These are phyloP conservation scores for Zaprionus obscuricornis DNA, from an alignment of 2,888 invertebrate genomes.

Conservation along the genomic window DNA sequence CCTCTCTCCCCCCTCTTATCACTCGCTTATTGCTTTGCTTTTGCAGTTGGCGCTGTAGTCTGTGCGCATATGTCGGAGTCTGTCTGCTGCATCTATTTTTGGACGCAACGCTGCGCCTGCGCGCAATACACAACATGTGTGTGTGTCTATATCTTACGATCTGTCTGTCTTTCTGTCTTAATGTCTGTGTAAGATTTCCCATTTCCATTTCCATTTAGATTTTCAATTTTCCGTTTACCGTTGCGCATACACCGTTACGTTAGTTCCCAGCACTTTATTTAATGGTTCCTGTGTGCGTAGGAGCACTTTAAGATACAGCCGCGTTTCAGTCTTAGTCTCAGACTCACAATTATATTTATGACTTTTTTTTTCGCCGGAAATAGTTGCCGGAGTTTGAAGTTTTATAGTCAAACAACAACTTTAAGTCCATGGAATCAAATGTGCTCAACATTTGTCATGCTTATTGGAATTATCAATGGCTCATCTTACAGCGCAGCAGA, in stretches of 20 bases:
- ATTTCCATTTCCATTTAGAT: slow-evolving; percentile 44
- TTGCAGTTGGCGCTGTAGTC: slow-evolving; percentile 47
- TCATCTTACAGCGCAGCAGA: slow-evolving; percentile 32
- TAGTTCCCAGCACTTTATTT: slow-evolving; percentile 56
- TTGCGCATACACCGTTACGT: slow-evolving; percentile 22
- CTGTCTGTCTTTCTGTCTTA: background rate
- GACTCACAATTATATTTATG: slow-evolving; percentile 54
- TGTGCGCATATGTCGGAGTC: slow-evolving; percentile 64
- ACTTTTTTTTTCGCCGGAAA: slow-evolving; percentile 56
- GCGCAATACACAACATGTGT: slow-evolving; percentile 33
- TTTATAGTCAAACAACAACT: slow-evolving; percentile 42
- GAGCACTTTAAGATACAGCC: slow-evolving; percentile 38
- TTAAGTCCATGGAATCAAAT: slow-evolving; percentile 38
- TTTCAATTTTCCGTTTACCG: slow-evolving; percentile 59
- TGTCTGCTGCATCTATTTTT: slow-evolving; percentile 58
- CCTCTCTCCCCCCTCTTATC: too few species aligned
- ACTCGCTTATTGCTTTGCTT: too few species aligned
- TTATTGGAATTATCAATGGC: slow-evolving; percentile 62
- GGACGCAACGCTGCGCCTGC: slow-evolving; percentile 58
- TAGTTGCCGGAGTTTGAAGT: slow-evolving; percentile 48
- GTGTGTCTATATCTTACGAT: background rate
- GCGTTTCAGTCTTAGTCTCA: slow-evolving; percentile 37
- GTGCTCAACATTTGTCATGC: slow-evolving; percentile 50
- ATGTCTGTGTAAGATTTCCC: slow-evolving; percentile 4
- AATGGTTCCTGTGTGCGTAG: slow-evolving; percentile 52